These are phyloP conservation scores for Drosophila acutilabella DNA, from an alignment of 2,888 invertebrate species.

Conservation along the genomic window DNA sequence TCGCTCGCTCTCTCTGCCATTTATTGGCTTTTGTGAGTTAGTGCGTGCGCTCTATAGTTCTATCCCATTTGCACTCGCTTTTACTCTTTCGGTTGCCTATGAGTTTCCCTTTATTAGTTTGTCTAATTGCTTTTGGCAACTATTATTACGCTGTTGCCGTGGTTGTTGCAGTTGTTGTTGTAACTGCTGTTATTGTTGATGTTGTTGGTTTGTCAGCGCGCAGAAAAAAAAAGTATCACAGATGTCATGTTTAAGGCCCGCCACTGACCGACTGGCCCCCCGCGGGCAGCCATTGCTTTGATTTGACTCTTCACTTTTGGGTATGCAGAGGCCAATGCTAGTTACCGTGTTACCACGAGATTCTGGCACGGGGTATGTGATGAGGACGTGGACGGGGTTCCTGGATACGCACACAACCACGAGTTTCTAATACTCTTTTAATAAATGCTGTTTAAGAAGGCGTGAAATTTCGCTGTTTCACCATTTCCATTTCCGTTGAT, in stretches of 20 bases:
- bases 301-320: conserved; percentile 75
- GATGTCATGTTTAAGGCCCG: conserved; percentile 65
- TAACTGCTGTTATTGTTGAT: conserved; percentile 27
- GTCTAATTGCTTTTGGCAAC: conserved; percentile 79
- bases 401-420: conserved; percentile 21
- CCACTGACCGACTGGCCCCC: conserved; percentile 40
- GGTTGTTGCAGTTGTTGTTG: conserved; percentile 38
- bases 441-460: conserved; percentile 81
- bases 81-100: conserved; percentile 27
- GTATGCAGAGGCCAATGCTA: conserved; percentile 45
- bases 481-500: conserved; percentile 56
- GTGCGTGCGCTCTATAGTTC: not conserved
- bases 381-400: conserved; percentile 9
- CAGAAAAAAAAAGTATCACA: conserved; percentile 67
- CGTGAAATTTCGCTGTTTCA: conserved; percentile 76
- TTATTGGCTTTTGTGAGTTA: not conserved
- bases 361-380: not conserved
- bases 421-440: conserved; percentile 66
- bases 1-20: conserved; percentile 17
- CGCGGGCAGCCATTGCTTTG: conserved; percentile 54
- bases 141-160: conserved; percentile 65
- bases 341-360: conserved; percentile 36
- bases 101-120: conserved; percentile 76
- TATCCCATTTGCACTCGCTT: not conserved
- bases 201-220: conserved; percentile 58